phyloP scores from a whole-genome alignment of 2,113 vertebrate genomes.

The Regulus satrapa region DNA sequence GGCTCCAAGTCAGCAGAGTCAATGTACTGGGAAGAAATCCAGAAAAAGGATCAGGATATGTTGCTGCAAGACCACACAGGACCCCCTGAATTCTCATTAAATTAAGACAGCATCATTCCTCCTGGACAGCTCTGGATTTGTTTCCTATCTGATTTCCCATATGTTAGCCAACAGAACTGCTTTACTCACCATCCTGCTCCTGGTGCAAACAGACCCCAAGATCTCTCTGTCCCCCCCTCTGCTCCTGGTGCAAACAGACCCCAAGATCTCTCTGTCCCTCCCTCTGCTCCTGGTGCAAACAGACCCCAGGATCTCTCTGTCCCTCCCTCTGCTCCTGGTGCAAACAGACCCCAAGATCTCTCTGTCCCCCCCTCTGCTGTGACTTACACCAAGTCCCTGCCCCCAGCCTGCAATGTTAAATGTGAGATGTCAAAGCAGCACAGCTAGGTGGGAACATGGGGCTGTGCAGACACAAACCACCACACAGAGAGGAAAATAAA shows the following conservation, averaged over 20 bases:
- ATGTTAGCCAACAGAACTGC: neutral
- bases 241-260: neutral
- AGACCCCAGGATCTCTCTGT: neutral
- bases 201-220: neutral
- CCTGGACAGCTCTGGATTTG: neutral
- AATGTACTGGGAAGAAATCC: conserved; percentile 79
- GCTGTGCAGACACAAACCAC: neutral
- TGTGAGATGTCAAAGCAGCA: neutral
- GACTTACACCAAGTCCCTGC: rapidly evolving
- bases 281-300: neutral
- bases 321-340: neutral
- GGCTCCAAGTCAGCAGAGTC: conserved; percentile 92
- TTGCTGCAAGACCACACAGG: neutral
- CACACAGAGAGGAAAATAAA: neutral
- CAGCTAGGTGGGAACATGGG: neutral
- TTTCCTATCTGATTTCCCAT: neutral
- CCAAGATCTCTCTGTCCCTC: neutral
- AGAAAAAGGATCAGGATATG: neutral
- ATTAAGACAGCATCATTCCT: neutral
- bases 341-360: neutral
- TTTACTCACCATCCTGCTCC: neutral
- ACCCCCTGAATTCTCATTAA: neutral
- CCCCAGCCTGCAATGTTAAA: neutral
- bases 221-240: neutral
- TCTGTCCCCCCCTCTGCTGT: neutral